Base-by-base conservation (phyloP, 2,113 vertebrate species). In the Galemys pyrenaicus region DNA sequence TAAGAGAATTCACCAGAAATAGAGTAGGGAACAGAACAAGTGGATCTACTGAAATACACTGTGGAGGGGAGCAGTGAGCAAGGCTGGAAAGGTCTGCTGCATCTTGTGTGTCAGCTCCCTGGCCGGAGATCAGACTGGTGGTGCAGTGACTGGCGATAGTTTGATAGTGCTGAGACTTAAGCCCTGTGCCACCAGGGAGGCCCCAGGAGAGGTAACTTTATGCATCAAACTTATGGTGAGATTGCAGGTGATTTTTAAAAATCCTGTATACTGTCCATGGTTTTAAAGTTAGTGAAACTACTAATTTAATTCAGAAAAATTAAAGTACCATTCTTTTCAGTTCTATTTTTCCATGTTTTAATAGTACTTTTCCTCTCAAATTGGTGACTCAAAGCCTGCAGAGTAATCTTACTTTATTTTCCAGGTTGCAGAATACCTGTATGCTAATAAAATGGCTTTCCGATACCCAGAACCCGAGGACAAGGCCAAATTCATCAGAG, bases 371-470 rank as follows among this genome's bases (percentile, higher is more conserved):
- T 64, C 37, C 41, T 75, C 39, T 94, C 35, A 82, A 28, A 41
- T 30, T 60, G 26, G 65, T 51, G 46, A 85, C 15, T 88, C 77
- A 79, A 71, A 70, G 54, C 77, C 92, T 44, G 9, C 37, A 1
- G 1, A 87, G 8, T 93, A 58, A 65, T 95, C 77, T 89, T 70
- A 51, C 94, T 67, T 96, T 96, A 24, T 85, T 80, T 97, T 97
- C 0, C 96, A 99, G 99, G 99, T 99, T 91, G 97, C 99, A 98
- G 98, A 99, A 94, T 99, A 98, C 88, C 97, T 99, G 35, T 99
- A 99, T 16, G 98, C 98, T 71, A 99, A 99, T 85, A 99, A 99
- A 87, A 99, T 99, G 99, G 99, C 99, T 0, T 99, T 99, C 97
- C 98, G 98, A 58, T 99, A 99, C 97, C 99, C 99, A 3, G 99